phyloP scores from a whole-genome alignment of 2,888 invertebrate genomes.

The Stenichneumon culpator region DNA sequence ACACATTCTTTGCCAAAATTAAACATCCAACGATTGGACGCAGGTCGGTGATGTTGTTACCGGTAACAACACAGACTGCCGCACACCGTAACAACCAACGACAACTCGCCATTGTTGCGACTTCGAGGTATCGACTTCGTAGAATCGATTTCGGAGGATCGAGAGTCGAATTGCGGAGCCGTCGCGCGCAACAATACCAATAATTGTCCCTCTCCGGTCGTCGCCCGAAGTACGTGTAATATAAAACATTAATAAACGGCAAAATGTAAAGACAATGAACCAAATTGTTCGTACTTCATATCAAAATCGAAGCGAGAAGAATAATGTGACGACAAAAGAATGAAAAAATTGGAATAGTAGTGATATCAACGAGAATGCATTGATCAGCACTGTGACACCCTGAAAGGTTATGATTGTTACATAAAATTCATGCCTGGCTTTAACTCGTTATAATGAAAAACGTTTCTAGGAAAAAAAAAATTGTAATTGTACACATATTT shows the following conservation, averaged over 20 bases:
- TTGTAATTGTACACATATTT: slow-evolving; percentile 22
- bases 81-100: neutral
- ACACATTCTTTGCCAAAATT: neutral
- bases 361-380: slow-evolving; percentile 46
- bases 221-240: neutral
- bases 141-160: neutral
- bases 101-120: slow-evolving; percentile 1
- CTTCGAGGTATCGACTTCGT: slow-evolving; percentile 14
- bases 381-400: slow-evolving; percentile 30
- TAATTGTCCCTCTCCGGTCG: neutral
- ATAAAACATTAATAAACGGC: neutral
- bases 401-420: slow-evolving; percentile 63
- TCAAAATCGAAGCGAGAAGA: neutral
- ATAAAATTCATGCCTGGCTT: slow-evolving; percentile 63
- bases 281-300: neutral
- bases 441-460: slow-evolving; percentile 38
- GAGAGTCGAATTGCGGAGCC: slow-evolving; percentile 1
- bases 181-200: neutral
- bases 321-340: slow-evolving; percentile 7
- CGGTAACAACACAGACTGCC: neutral
- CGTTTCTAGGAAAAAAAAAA: slow-evolving; percentile 20
- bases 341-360: neutral
- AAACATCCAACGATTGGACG: neutral
- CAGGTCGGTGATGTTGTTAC: neutral
- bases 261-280: neutral